Evolutionary conservation across 1,140 invertebrate species (phyloP), one percentile per base, ranked within the genome.

Genomic region (Drosophila sucinea): DNA sequence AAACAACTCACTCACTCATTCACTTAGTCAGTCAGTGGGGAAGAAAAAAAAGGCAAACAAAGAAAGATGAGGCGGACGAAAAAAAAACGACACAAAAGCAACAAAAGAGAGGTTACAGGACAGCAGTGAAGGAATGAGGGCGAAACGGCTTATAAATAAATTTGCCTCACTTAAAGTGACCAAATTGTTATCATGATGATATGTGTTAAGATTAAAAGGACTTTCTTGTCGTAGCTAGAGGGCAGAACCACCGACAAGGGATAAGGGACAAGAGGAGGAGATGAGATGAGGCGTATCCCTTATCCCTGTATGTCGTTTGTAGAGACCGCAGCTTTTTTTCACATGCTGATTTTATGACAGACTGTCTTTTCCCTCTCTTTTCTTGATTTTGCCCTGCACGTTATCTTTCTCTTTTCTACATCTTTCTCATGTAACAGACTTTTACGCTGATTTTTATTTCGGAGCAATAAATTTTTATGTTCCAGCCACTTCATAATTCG

Each of bases 121-220:
- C 32, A 23, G 25, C 23, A 55, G 55, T 27, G 30, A 35, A 55
- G 35, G 7, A 17, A 27, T 25, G 33, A 41, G 8, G 65, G 32
- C 38, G 64, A 47, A 79, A 84, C 72, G 73, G 83, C 80, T 90
- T 91, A 85, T 85, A 91, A 91, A 91, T 91, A 91, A 91, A 91
- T 91, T 91, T 91, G 86, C 86, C 85, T 90, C 90, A 91, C 90
- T 91, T 90, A 85, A 90, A 91, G 90, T 91, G 90, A 90, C 86
- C 90, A 91, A 91, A 91, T 91, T 91, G 90, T 90, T 91, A 90
- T 91, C 90, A 91, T 78, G 84, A 83, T 90, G 90, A 90, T 91
- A 91, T 91, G 90, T 91, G 90, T 87, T 89, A 86, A 85, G 90
- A 91, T 91, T 91, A 91, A 91, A 91, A 91, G 90, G 90, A 91